phyloP scores from a whole-genome alignment of 2,888 invertebrate genomes.

The Synanthedon vespiformis region DNA sequence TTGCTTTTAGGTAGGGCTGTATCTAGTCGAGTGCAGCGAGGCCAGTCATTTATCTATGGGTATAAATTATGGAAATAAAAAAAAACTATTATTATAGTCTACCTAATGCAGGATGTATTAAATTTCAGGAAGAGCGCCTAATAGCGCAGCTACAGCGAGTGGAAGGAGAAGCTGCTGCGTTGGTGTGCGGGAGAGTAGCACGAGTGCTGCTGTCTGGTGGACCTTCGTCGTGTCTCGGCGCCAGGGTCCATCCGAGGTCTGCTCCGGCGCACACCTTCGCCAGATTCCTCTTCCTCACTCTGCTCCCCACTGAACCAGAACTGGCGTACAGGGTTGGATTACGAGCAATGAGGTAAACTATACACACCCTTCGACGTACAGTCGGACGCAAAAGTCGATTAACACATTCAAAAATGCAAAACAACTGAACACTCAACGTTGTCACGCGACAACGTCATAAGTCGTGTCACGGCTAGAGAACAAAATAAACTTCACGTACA shows the following conservation, averaged over 20 bases:
- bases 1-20: too few species aligned
- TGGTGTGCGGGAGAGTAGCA: conserved; percentile 77
- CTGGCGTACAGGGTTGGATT: conserved; percentile 84
- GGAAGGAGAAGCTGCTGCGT: conserved; percentile 78
- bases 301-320: conserved; percentile 80
- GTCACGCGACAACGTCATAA: too few species aligned
- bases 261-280: conserved; percentile 90
- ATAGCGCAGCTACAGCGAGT: conserved; percentile 81
- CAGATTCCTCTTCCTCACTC: conserved; percentile 80
- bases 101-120: background rate
- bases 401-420: too few species aligned
- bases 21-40: too few species aligned
- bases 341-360: conserved; percentile 74
- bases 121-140: conserved; percentile 78
- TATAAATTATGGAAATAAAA: too few species aligned
- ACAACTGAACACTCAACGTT: too few species aligned
- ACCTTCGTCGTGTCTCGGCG: conserved; percentile 80
- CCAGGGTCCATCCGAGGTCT: conserved; percentile 80
- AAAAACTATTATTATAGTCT: conserved; percentile 22
- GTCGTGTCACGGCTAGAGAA: too few species aligned
- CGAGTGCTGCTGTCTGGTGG: conserved; percentile 80
- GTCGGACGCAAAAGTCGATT: too few species aligned
- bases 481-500: too few species aligned
- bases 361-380: too few species aligned
- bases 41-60: too few species aligned